Base-by-base conservation (phyloP, 2,797 vertebrate genomes). In the Chiloscyllium punctatum region DNA sequence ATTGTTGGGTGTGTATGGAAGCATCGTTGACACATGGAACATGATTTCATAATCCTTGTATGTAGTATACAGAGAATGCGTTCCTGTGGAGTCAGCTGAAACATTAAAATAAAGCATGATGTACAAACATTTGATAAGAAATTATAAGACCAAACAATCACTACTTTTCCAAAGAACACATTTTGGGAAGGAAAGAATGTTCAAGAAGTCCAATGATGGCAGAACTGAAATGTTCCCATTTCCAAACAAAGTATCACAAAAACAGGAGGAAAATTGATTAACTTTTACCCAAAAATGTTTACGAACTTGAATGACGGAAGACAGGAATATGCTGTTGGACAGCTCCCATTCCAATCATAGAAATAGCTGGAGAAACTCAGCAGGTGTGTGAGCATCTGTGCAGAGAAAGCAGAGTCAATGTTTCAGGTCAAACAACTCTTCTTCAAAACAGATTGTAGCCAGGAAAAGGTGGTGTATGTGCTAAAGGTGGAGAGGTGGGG, bases 21-120 rank as follows among this genome's bases (percentile, higher is more conserved):
- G 98, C 98, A 99, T 98, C 86, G 99, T 99, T 95, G 99, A 99
- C 95, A 99, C 99, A 7, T 99, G 99, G 96, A 99, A 99, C 99
- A 99, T 99, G 97, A 99, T 98, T 96, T 99, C 99, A 25, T 99
- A 99, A 97, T 99, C 99, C 96, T 99, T 99, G 96, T 99, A 99
- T 33, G 99, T 99, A 66, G 99, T 99, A 97, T 99, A 99, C 91
- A 99, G 98, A 71, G 99, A 99, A 97, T 99, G 99, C 0, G 98
- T 99, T 97, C 99, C 99, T 0, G 99, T 99, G 95, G 99, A 99
- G 97, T 99, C 99, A 11, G 98, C 99, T 99, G 95, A 96, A 97
- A 97, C 96, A 95, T 33, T 96, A 79, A 37, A 0, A 96, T 21
- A 96, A 82, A 62, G 84, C 71, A 72, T 66, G 15, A 57, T 77